These are phyloP conservation scores for Deilephila elpenor DNA, from an alignment of 2,888 invertebrate species.

Conservation along the genomic window DNA sequence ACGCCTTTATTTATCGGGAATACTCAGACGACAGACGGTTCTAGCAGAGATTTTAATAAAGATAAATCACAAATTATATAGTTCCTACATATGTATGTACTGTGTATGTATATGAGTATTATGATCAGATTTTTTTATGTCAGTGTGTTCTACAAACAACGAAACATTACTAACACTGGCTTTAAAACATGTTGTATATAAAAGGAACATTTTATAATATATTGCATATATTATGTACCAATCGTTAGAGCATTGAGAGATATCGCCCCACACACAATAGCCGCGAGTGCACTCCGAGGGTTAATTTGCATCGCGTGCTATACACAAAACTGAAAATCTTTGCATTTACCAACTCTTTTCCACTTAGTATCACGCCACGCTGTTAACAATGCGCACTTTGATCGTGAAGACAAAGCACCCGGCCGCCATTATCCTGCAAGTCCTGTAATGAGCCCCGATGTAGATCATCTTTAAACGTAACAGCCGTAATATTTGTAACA, in stretches of 20 bases:
- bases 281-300: background rate
- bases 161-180: no score
- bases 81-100: no score
- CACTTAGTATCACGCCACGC: slow-evolving; percentile 9
- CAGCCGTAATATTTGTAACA: background rate
- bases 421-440: background rate
- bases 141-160: no score
- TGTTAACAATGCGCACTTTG: background rate
- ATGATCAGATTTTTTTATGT: no score
- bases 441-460: background rate
- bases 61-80: slow-evolving; percentile 22
- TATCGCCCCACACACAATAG: background rate
- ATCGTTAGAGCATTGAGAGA: background rate
- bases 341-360: slow-evolving; percentile 5
- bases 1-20: slow-evolving; percentile 6
- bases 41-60: slow-evolving; percentile 7
- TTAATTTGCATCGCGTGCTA: background rate
- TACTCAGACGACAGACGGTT: background rate
- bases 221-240: background rate
- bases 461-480: background rate
- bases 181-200: no score
- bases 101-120: no score
- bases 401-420: slow-evolving; percentile 2
- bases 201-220: no score
- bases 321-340: slow-evolving; percentile 7